These are phyloP conservation scores for Trichogramma dendrolimi DNA, from an alignment of 2,888 invertebrate species.

Conservation along the genomic window DNA sequence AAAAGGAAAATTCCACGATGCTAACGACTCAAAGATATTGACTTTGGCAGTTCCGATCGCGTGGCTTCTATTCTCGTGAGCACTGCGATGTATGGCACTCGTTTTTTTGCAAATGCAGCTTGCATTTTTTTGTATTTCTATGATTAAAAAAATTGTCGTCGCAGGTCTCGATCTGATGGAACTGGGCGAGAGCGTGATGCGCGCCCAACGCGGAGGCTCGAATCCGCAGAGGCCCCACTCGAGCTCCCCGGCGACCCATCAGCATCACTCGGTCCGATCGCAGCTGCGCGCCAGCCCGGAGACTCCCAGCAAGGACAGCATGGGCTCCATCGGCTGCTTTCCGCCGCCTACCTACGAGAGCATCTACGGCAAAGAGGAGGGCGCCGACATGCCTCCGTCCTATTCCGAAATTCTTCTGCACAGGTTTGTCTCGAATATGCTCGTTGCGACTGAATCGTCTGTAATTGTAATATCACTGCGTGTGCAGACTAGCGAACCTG, in stretches of 20 bases:
- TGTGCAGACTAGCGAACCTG: conserved; percentile 43
- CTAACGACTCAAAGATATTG: too few relatives aligned
- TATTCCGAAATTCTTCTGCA: conserved; percentile 47
- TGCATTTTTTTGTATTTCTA: too few relatives aligned
- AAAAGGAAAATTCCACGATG: too few relatives aligned
- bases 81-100: too few relatives aligned
- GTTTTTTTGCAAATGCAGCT: too few relatives aligned
- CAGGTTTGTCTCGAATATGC: conserved; percentile 35
- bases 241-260: not conserved
- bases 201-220: conserved; percentile 44
- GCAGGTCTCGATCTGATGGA: conserved; percentile 56
- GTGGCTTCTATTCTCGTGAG: too few relatives aligned
- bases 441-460: not conserved
- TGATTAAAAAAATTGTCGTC: not conserved
- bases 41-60: too few relatives aligned
- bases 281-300: conserved; percentile 53
- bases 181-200: conserved; percentile 55
- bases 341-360: conserved; percentile 58
- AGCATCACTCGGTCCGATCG: conserved; percentile 36
- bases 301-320: conserved; percentile 56
- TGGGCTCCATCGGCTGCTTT: conserved; percentile 53
- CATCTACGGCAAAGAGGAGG: conserved; percentile 52
- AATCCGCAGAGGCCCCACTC: conserved; percentile 36
- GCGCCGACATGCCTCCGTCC: conserved; percentile 45
- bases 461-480: not conserved